Evolutionary conservation across 2,888 invertebrate species (phyloP), one percentile per base, ranked within the genome.

Genomic region (Xanthorhoe spadicearia): DNA sequence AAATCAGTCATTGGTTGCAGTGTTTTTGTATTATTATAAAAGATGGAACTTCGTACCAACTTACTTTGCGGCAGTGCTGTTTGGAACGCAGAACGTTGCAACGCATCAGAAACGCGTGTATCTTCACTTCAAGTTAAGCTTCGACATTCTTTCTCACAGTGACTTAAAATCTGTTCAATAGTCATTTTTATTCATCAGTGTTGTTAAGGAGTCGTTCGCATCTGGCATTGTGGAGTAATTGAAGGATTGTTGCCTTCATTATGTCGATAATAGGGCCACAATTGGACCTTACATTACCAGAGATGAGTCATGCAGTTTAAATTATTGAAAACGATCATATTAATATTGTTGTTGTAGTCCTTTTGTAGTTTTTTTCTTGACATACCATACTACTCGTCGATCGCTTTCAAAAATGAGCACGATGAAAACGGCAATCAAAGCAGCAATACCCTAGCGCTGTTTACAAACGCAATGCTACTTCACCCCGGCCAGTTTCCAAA

Each of bases 381-480:
- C 2, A 32, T 23, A 23, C 2, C n/a, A 4, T 43, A 43, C 10
- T n/a, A 13, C 43, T 3, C n/a, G 38, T 43, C 38, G 17, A 19
- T 43, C 35, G 51, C 19, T 53, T 59, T 18, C 18, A 56, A 62
- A 70, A 63, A 63, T 51, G 46, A 50, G 23, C 64, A 38, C 19
- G 53, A 59, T 59, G 35, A 55, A 66, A 53, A 62, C 38, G 8
- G 51, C 70, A 61, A 68, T 61, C 55, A 58, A 58, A 54, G 50
- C 56, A 62, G 68, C 64, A 64, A 68, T 67, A 68, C 43, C 66
- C 55, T 67, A 77, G 83, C 85, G 80, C 82, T 82, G 82, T 82
- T 76, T 82, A 82, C 77, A 71, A 84, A 86, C 86, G 84, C 87
- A 76, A 72, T 75, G 82, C 79, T 78, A 72, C 78, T 80, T 83